Evolutionary conservation across 2,888 invertebrate species (phyloP).

Genomic region (Polydesmus complanatus): DNA sequence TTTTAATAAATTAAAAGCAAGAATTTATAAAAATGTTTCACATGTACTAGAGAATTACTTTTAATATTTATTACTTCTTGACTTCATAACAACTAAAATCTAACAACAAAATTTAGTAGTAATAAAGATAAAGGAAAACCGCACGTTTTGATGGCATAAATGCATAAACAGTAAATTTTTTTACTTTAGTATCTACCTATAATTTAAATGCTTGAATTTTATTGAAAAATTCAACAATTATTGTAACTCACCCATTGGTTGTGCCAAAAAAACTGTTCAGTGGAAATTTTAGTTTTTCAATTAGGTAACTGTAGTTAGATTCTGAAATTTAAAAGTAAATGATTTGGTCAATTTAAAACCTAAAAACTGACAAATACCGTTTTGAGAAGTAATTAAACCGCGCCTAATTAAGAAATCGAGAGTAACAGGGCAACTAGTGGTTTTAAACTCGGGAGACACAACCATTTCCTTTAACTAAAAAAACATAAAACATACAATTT

Average conservation of each 20-base stretch:
- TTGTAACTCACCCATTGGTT: conserved; percentile 2
- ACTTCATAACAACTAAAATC: no score
- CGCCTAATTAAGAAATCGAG: conserved; percentile 85
- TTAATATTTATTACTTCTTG: no score
- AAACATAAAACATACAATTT: conserved; percentile 10
- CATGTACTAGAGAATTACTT: no score
- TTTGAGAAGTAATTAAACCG: conserved; percentile 53
- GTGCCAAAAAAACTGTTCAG: conserved; percentile 57
- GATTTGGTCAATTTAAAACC: background rate
- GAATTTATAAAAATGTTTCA: no score
- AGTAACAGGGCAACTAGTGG: conserved; percentile 80
- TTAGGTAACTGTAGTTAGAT: conserved; percentile 64
- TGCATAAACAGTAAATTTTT: no score
- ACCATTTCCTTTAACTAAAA: conserved; percentile 47
- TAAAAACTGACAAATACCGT: conserved; percentile 6
- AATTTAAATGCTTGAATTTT: no score
- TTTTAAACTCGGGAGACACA: conserved; percentile 73
- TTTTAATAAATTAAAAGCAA: no score
- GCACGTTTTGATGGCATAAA: no score
- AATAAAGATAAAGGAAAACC: no score
- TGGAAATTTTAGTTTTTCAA: conserved; percentile 75
- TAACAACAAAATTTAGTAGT: no score
- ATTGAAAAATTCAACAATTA: no score
- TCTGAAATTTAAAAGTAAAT: conserved; percentile 50
- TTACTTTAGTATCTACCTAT: no score